Percentiles rank a stretch among this genome's conserved stretches.
Conservation (phyloP, 2,888 invertebrate species). For the Leptogaster cylindrica region DNA sequence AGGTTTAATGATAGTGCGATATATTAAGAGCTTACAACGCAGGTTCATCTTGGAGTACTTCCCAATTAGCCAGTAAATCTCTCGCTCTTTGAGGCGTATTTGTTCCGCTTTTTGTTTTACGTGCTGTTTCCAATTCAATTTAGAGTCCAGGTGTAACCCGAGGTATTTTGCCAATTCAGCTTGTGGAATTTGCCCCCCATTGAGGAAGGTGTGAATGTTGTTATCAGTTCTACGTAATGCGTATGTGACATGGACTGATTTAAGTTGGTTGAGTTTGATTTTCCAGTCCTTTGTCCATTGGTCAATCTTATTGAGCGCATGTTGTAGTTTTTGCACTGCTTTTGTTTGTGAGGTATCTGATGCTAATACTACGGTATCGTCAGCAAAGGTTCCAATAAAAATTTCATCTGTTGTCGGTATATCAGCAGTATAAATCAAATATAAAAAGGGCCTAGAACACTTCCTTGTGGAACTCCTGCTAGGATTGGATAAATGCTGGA, state of each 20-base stretch:
- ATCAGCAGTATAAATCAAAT: background rate
- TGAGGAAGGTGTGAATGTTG: background rate
- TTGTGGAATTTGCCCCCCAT: conserved; percentile 1
- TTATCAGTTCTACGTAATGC: background rate
- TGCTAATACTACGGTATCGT: background rate
- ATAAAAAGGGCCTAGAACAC: conserved; percentile 5
- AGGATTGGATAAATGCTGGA: background rate
- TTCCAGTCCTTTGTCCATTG: no score
- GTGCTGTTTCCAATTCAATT: background rate
- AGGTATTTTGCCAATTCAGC: background rate
- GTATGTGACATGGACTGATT: background rate
- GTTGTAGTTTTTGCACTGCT: background rate
- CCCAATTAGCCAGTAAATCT: background rate
- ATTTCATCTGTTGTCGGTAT: background rate
- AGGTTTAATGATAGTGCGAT: background rate
- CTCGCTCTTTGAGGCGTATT: background rate
- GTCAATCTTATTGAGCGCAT: background rate
- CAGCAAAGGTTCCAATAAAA: background rate
- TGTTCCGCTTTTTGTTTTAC: background rate
- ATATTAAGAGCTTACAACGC: background rate
- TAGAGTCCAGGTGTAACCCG: background rate
- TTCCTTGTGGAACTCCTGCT: conserved; percentile 10
- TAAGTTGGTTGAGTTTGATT: background rate
- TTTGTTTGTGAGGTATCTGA: background rate
- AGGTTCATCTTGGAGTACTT: background rate